These are phyloP conservation scores for Carposina sasakii DNA, from an alignment of 1,140 invertebrate genomes.

Conservation along the genomic window DNA sequence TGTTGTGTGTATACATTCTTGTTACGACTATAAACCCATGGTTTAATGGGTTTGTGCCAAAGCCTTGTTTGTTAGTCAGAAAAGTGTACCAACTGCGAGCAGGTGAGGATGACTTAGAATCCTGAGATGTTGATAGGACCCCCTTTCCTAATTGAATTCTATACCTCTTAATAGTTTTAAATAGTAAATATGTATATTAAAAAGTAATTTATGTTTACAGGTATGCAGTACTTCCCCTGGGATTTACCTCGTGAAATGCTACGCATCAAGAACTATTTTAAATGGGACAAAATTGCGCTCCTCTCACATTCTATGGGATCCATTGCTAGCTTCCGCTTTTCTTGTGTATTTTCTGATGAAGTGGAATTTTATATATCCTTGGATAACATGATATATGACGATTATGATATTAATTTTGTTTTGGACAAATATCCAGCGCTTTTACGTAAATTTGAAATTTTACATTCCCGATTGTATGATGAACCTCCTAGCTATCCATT, in stretches of 20 bases:
- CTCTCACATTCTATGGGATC: slow-evolving; percentile 80
- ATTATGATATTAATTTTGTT: slow-evolving; percentile 56
- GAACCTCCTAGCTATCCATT: slow-evolving; percentile 76
- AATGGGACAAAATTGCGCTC: slow-evolving; percentile 81
- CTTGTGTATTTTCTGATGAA: slow-evolving; percentile 74
- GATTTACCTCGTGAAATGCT: slow-evolving; percentile 73
- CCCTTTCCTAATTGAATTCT: too few species aligned
- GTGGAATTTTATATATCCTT: slow-evolving; percentile 76
- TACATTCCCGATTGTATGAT: slow-evolving; percentile 42
- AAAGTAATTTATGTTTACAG: slow-evolving; percentile 34
- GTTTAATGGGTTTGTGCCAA: too few species aligned
- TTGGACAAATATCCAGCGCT: slow-evolving; percentile 40
- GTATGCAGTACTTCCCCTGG: slow-evolving; percentile 75
- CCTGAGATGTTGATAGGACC: too few species aligned
- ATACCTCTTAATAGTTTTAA: too few species aligned
- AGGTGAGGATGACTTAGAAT: too few species aligned
- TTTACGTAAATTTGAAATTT: slow-evolving; percentile 66
- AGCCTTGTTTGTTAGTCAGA: too few species aligned
- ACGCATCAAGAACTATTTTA: slow-evolving; percentile 76
- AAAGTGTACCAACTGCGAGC: too few species aligned
- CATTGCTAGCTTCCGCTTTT: slow-evolving; percentile 74
- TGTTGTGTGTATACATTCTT: too few species aligned
- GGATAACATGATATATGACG: slow-evolving; percentile 75
- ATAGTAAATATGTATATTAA: too few species aligned
- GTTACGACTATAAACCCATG: too few species aligned